Conservation (phyloP, 2,113 vertebrate species). For the Austrofundulus limnaeus region DNA sequence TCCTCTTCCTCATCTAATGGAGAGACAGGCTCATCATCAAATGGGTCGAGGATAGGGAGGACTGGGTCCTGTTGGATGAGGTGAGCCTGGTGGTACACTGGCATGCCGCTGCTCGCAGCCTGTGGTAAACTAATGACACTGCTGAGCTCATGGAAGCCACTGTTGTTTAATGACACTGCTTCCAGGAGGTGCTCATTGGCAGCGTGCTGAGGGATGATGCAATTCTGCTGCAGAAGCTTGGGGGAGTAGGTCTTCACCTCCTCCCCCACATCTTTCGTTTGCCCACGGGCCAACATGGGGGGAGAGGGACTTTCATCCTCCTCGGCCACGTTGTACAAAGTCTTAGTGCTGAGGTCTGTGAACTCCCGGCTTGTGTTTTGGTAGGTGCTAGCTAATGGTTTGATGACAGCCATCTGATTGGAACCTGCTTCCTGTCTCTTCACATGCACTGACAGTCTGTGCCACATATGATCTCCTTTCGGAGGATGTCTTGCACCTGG, state of each 20-base stretch:
- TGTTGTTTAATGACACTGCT: slow-evolving; percentile 68
- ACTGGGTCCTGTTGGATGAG: slow-evolving; percentile 76
- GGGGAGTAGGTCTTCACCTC: slow-evolving; percentile 80
- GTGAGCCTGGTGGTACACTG: slow-evolving; percentile 74
- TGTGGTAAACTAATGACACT: slow-evolving; percentile 72
- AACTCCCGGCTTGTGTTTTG: slow-evolving; percentile 88
- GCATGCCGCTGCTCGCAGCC: slow-evolving; percentile 67
- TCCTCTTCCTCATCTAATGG: slow-evolving; percentile 72
- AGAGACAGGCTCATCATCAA: slow-evolving; percentile 78
- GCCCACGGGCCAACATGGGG: slow-evolving; percentile 83
- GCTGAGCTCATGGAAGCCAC: slow-evolving; percentile 77
- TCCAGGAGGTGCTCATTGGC: slow-evolving; percentile 82
- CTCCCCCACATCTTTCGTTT: slow-evolving; percentile 71
- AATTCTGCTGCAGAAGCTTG: slow-evolving; percentile 76
- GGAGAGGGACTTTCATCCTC: slow-evolving; percentile 85
- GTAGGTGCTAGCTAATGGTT: slow-evolving; percentile 94
- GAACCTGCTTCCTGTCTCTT: slow-evolving; percentile 93
- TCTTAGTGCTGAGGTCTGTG: slow-evolving; percentile 92
- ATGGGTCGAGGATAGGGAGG: slow-evolving; percentile 77
- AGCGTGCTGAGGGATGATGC: slow-evolving; percentile 73
- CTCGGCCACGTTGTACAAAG: slow-evolving; percentile 90
- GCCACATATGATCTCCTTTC: slow-evolving; percentile 96
- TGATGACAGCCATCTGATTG: slow-evolving; percentile 99
- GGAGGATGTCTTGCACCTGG: slow-evolving; percentile 96
- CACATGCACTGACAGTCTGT: slow-evolving; percentile 98